phyloP scores from a whole-genome alignment of 35 echinoderm and acorn worm genomes.

The Ptychodera flava region DNA sequence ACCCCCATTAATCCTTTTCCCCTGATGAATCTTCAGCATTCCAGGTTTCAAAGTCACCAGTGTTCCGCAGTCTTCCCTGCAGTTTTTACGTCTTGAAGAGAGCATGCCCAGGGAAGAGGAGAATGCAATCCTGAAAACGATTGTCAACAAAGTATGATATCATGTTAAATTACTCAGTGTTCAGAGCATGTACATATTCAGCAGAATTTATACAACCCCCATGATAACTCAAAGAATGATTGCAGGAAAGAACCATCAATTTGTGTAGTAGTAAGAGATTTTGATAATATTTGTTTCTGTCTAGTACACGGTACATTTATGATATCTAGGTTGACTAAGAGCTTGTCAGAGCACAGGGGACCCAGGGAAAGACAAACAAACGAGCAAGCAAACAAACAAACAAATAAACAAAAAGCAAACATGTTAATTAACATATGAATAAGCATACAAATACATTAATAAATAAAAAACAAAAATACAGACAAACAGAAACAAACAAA shows the following conservation, averaged over 20 bases:
- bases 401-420: no score
- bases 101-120: conserved; percentile 27
- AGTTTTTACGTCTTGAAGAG: conserved; percentile 52
- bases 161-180: neutral
- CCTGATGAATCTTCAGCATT: conserved; percentile 34
- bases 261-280: neutral
- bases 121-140: conserved; percentile 38
- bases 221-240: neutral
- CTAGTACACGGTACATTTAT: neutral
- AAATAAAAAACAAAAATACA: no score
- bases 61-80: conserved; percentile 53
- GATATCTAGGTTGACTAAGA: neutral
- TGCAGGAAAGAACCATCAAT: neutral
- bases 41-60: conserved; percentile 46
- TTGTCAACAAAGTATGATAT: conserved; percentile 63
- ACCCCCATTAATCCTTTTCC: no score
- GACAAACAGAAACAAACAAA: no score
- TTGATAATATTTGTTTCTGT: neutral
- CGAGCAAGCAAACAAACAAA: no score
- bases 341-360: neutral
- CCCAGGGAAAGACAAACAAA: no score
- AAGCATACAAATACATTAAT: no score
- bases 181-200: neutral
- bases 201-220: neutral
- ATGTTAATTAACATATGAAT: no score